Evolutionary conservation across 2,113 vertebrate species (phyloP), one percentile per base, ranked within the genome.

Genomic region (Helogale parvula): DNA sequence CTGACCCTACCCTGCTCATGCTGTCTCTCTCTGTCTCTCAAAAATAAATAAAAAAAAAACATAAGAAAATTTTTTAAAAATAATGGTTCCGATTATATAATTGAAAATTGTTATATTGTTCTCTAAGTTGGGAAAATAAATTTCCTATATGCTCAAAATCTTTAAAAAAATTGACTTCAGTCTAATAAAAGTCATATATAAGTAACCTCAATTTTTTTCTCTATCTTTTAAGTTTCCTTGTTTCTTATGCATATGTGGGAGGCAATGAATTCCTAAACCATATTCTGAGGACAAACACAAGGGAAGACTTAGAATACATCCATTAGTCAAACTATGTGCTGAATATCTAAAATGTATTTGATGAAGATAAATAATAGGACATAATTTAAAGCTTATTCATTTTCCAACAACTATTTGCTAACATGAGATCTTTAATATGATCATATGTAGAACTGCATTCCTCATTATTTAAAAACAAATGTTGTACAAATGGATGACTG

Each of bases 331-430:
- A 83, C 10, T 19, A 81, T 93, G 94, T 97, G 65, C 38, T 93
- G 71, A 95, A 47, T 65, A 38, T 5, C 45, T 85, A 54, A 84
- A 91, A 93, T 2, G 7, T 50, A n/a, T 88, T 31, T 95, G 16
- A n/a, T 95, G 41, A 87, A 91, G 50, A 82, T 80, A 79, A 41
- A 52, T 17, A 50, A 77, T n/a, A 52, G 41, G 6, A 50, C 85
- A 96, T 60, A 74, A 2, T 7, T 71, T 63, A 57, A 86, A 88
- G 19, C 10, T 54, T 45, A 93, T 90, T 83, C 15, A 50, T 92
- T 95, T 84, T 54, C 17, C 41, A 88, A 38, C 1, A 79, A 94
- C 17, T 85, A 16, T 83, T 95, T 92, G 50, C 19, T 95, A 92
- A 57, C 25, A 29, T 90, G 10, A 93, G 9, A 71, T 77, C 77